Percentiles rank a stretch among this genome's conserved stretches.
Conservation (phyloP, 2,888 invertebrate genomes). For the Phortica okadai region DNA sequence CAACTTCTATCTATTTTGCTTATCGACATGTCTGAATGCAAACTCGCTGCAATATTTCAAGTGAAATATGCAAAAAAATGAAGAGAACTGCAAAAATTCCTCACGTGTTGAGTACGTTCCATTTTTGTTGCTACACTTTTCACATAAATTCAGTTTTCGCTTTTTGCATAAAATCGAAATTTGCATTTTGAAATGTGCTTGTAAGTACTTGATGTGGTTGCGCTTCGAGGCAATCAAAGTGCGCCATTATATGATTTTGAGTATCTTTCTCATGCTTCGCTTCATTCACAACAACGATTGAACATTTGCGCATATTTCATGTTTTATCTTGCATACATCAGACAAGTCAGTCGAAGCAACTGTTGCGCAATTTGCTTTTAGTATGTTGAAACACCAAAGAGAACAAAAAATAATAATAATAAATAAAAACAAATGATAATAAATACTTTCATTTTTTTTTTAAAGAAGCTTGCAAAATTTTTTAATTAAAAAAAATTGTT, state of each 20-base stretch:
- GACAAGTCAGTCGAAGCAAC: neutral
- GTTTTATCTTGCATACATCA: neutral
- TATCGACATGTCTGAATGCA: too few relatives aligned
- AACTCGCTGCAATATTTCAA: too few relatives aligned
- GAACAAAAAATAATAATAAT: neutral
- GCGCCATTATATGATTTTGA: neutral
- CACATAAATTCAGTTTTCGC: neutral
- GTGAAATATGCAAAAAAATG: too few relatives aligned
- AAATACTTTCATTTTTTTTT: too few relatives aligned
- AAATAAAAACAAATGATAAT: too few relatives aligned
- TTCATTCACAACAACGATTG: neutral
- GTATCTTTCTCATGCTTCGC: neutral
- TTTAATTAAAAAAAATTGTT: neutral
- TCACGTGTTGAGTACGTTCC: too few relatives aligned
- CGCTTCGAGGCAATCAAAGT: constrained; percentile 3
- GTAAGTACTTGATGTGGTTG: neutral
- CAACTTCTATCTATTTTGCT: too few relatives aligned
- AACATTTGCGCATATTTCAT: neutral
- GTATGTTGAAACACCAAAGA: neutral
- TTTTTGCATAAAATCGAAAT: neutral
- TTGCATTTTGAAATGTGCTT: constrained; percentile 6
- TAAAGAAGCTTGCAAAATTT: too few relatives aligned
- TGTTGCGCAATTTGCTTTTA: neutral
- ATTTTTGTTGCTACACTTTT: too few relatives aligned
- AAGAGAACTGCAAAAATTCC: too few relatives aligned